These are phyloP conservation scores for Synanthedon tipuliformis DNA, from an alignment of 2,888 invertebrate genomes.

Conservation along the genomic window DNA sequence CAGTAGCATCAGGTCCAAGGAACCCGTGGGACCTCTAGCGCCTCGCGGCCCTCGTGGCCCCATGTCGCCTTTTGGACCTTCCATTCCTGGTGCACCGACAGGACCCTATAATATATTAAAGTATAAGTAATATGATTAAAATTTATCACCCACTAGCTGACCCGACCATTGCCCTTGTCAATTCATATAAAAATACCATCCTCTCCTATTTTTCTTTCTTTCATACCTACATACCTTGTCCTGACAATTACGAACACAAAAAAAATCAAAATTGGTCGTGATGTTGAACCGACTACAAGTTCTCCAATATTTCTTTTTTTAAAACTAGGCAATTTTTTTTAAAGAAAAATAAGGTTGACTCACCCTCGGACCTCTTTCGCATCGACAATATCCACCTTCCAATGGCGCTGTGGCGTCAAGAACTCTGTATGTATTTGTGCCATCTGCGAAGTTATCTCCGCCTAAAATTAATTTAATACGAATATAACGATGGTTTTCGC, in stretches of 20 bases:
- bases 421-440: slow-evolving; percentile 62
- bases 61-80: slow-evolving; percentile 72
- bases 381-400: slow-evolving; percentile 71
- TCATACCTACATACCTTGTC: too few species aligned
- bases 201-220: too few species aligned
- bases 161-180: too few species aligned
- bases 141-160: too few species aligned
- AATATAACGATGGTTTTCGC: too few species aligned
- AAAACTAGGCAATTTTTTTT: too few species aligned
- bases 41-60: slow-evolving; percentile 72
- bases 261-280: too few species aligned
- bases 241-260: too few species aligned
- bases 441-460: slow-evolving; percentile 47
- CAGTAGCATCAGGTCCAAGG: slow-evolving; percentile 73
- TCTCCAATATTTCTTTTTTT: not conserved
- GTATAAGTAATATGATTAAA: too few species aligned
- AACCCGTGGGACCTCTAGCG: slow-evolving; percentile 71
- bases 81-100: slow-evolving; percentile 70
- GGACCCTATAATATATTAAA: slow-evolving; percentile 58
- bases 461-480: slow-evolving; percentile 13
- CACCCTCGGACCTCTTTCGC: slow-evolving; percentile 76
- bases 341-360: slow-evolving; percentile 13
- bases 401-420: slow-evolving; percentile 72
- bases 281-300: too few species aligned
- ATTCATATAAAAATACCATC: too few species aligned